These are phyloP conservation scores for Oreochromis niloticus DNA, from an alignment of 2,113 vertebrate species.

Conservation along the genomic window DNA sequence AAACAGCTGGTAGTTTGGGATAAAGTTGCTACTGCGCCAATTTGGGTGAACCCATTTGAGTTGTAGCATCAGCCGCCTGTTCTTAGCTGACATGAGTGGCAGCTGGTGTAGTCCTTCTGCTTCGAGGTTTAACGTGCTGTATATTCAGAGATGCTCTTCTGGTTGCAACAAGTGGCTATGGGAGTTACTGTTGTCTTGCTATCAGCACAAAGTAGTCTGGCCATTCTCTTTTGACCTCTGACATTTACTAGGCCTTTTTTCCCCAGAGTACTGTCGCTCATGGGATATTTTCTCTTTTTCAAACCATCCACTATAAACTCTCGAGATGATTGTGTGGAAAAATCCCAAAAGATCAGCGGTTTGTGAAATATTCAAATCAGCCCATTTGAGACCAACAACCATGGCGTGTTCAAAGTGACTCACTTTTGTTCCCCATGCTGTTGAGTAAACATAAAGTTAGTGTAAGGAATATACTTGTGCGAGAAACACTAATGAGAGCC, in stretches of 20 bases:
- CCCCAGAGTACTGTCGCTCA: not conserved
- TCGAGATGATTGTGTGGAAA: not conserved
- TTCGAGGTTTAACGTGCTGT: not conserved
- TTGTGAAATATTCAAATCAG: not conserved
- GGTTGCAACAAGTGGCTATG: not conserved
- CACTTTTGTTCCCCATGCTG: not conserved
- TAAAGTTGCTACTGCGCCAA: not conserved
- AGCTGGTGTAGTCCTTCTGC: not conserved
- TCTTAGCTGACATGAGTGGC: not conserved
- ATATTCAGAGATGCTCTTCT: not conserved
- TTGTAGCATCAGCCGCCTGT: not conserved
- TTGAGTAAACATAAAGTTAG: not conserved
- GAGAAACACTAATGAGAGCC: not conserved
- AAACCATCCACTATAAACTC: not conserved
- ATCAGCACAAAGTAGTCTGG: not conserved
- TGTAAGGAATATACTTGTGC: not conserved
- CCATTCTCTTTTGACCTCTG: not conserved
- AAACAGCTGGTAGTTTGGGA: not conserved
- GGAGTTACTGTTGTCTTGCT: not conserved
- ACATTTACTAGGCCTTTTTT: not conserved
- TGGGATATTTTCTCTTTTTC: not conserved
- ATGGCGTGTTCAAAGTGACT: not conserved
- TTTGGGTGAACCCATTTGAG: not conserved
- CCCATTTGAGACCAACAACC: not conserved
- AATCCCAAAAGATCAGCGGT: not conserved